Conservation (phyloP, 2,888 invertebrate genomes). For the Tachina fera region DNA sequence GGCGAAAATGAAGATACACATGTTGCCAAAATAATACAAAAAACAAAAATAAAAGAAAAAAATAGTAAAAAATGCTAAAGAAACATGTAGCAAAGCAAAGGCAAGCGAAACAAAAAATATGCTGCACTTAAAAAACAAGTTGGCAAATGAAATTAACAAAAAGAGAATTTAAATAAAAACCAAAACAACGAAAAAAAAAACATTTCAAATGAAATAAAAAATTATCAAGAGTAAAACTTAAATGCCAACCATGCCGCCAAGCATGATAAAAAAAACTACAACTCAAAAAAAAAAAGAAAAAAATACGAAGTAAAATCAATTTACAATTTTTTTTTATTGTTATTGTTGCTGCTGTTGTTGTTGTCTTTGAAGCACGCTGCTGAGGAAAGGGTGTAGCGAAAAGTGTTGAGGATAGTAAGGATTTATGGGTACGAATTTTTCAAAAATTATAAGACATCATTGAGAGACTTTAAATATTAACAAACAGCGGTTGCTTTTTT, state of each 20-base stretch:
- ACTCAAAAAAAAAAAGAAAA: constrained; percentile 30
- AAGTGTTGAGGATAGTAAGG: background rate
- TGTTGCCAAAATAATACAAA: constrained; percentile 63
- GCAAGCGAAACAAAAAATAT: constrained; percentile 34
- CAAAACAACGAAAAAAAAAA: constrained; percentile 46
- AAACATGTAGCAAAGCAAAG: constrained; percentile 47
- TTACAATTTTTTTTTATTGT: constrained; percentile 50
- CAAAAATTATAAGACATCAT: no score
- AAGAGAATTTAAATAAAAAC: constrained; percentile 22
- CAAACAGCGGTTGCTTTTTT: no score
- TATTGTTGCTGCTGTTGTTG: constrained; percentile 36
- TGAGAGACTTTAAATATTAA: no score
- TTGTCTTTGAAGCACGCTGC: background rate
- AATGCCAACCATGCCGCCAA: constrained; percentile 70
- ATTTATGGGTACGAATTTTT: background rate
- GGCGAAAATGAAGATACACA: constrained; percentile 71
- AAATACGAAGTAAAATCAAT: constrained; percentile 62
- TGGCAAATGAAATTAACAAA: constrained; percentile 62
- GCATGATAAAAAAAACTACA: constrained; percentile 65
- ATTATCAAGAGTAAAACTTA: constrained; percentile 69
- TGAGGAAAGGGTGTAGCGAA: background rate
- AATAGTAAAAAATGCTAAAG: background rate
- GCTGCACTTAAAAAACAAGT: constrained; percentile 64
- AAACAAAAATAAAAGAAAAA: no score
- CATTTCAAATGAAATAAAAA: constrained; percentile 65